These are phyloP conservation scores for Tridacna crocea DNA, from an alignment of 2,888 invertebrate species.

Conservation along the genomic window DNA sequence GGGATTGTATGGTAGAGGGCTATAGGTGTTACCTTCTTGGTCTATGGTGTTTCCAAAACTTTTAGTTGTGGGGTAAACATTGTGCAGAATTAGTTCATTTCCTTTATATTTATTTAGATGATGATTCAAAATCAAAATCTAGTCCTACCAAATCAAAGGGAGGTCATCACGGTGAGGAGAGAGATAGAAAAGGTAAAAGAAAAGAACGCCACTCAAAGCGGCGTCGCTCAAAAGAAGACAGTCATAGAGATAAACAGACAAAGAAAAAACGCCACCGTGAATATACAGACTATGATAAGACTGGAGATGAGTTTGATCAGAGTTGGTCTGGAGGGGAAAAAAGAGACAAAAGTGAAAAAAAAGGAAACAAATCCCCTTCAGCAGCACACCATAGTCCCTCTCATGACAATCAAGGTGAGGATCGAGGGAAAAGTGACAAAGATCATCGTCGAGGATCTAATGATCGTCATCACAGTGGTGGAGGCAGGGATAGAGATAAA, in stretches of 20 bases:
- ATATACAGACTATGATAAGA: conserved; percentile 76
- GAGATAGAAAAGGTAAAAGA: conserved; percentile 36
- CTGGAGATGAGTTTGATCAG: conserved; percentile 67
- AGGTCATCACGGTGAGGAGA: conserved; percentile 40
- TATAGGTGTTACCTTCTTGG: too few species aligned
- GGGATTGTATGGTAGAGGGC: too few species aligned
- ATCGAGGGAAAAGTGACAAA: conserved; percentile 45
- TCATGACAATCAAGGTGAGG: conserved; percentile 36
- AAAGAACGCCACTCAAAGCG: conserved; percentile 53
- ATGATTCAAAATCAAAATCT: conserved; percentile 39
- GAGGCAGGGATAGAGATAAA: conserved; percentile 48
- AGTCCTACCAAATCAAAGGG: conserved; percentile 53
- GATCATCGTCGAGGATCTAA: conserved; percentile 46
- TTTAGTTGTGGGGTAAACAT: too few species aligned
- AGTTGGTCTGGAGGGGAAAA: conserved; percentile 46
- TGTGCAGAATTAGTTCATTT: too few species aligned
- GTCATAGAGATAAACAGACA: conserved; percentile 61
- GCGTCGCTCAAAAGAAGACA: conserved; percentile 54
- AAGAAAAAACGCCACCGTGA: conserved; percentile 69
- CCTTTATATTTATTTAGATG: conserved; percentile 21
- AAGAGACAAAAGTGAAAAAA: conserved; percentile 51
- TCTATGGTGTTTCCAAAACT: too few species aligned
- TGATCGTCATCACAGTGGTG: conserved; percentile 42
- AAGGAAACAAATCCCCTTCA: conserved; percentile 39
- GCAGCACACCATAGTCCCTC: conserved; percentile 42